These are phyloP conservation scores for Psittacula echo DNA, from an alignment of 2,797 vertebrate species.

Conservation along the genomic window DNA sequence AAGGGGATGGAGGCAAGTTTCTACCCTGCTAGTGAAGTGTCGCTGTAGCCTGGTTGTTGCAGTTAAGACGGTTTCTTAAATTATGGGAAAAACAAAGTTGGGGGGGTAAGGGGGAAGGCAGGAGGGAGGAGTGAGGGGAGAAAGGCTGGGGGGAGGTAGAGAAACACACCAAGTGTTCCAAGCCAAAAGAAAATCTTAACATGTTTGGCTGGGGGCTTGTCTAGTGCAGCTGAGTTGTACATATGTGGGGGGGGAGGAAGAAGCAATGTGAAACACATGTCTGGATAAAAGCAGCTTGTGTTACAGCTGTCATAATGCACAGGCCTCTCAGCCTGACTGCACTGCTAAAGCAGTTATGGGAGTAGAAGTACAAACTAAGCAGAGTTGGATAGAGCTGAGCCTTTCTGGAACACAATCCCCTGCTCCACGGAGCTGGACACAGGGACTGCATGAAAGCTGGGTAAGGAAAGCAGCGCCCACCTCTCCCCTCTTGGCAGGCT, in stretches of 20 bases:
- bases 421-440: neutral
- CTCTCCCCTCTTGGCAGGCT: neutral
- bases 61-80: slow-evolving; percentile 8
- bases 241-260: neutral
- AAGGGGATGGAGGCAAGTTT: neutral
- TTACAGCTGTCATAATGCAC: neutral
- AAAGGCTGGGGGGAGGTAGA: neutral
- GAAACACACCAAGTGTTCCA: slow-evolving; percentile 25
- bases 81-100: slow-evolving; percentile 14
- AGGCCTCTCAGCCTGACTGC: neutral
- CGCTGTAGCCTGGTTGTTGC: neutral
- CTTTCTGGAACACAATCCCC: neutral
- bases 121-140: neutral
- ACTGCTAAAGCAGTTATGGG: neutral
- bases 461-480: neutral
- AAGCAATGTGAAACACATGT: slow-evolving; percentile 29
- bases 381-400: neutral
- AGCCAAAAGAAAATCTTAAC: neutral
- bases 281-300: slow-evolving; percentile 32
- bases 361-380: neutral
- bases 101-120: neutral
- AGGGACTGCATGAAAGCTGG: neutral
- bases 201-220: slow-evolving; percentile 52
- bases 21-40: neutral
- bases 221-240: neutral